Percentiles rank a stretch among this genome's conserved stretches.
Conservation (phyloP, 2,113 vertebrate species). For the Trogon surrucura region DNA sequence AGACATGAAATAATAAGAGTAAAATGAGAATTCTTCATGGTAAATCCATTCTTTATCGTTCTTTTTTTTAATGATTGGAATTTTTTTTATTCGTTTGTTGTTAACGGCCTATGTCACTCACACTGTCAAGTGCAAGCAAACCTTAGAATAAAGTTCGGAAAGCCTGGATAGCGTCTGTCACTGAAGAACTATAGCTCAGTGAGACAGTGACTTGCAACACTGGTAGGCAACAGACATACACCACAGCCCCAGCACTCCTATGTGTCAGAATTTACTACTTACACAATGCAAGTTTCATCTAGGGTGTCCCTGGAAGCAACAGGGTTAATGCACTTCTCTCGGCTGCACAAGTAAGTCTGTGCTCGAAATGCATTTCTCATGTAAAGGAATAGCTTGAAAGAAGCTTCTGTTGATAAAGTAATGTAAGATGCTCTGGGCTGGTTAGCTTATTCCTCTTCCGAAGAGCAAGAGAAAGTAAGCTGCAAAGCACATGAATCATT, state of each 20-base stretch:
- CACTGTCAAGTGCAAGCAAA: background rate
- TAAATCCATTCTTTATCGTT: background rate
- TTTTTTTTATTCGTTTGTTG: background rate
- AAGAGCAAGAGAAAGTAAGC: background rate
- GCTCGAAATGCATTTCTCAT: background rate
- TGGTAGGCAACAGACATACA: background rate
- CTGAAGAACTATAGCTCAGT: background rate
- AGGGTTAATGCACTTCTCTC: background rate
- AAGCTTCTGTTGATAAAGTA: background rate
- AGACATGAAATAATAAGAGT: background rate
- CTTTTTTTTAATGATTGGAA: background rate
- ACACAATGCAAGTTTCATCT: background rate
- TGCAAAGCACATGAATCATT: background rate
- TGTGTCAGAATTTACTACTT: background rate
- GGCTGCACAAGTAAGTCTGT: background rate
- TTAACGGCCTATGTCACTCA: background rate
- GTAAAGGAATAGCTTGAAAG: background rate
- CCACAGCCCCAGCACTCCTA: accelerated
- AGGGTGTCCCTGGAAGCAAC: background rate
- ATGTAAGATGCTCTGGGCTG: background rate
- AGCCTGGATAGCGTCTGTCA: no score
- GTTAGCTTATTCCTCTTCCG: background rate
- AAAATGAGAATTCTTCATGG: background rate
- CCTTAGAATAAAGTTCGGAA: background rate
- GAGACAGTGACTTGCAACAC: background rate